Percentiles rank a stretch among this genome's conserved stretches.
Evolutionary conservation across 2,888 invertebrate genomes (phyloP).

Genomic region (Morpho deidamia): DNA sequence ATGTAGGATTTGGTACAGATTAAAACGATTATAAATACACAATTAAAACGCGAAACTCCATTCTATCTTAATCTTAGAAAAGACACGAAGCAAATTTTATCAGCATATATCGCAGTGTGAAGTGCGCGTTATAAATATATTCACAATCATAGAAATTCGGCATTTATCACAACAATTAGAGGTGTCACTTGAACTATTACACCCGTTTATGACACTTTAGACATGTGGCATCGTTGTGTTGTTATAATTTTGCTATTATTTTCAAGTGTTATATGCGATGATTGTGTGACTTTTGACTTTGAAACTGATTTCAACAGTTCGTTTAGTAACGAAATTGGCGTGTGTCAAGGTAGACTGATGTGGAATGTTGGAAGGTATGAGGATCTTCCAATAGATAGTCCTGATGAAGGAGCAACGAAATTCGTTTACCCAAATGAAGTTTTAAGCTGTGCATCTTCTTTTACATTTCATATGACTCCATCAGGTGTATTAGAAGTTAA

Average conservation of each 20-base stretch:
- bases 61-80: constrained; percentile 1
- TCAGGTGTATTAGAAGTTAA: constrained; percentile 41
- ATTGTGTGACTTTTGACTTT: constrained; percentile 42
- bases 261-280: constrained; percentile 31
- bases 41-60: background rate
- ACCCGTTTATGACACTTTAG: constrained; percentile 2
- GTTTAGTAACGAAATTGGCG: constrained; percentile 31
- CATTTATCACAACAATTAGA: constrained; percentile 26
- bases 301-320: constrained; percentile 34
- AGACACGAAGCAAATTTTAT: background rate
- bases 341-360: constrained; percentile 26
- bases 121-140: constrained; percentile 22
- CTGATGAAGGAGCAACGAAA: constrained; percentile 28
- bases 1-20: too few species aligned
- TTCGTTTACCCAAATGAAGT: constrained; percentile 32
- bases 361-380: constrained; percentile 38
- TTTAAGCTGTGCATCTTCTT: constrained; percentile 32
- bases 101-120: constrained; percentile 10
- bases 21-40: background rate
- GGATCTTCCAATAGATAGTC: constrained; percentile 26
- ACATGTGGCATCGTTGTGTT: constrained; percentile 11
- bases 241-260: constrained; percentile 19
- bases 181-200: constrained; percentile 22
- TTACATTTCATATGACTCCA: constrained; percentile 33
- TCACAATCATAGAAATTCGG: constrained; percentile 25